Percentiles rank a stretch among this genome's conserved stretches.
Conservation (phyloP, 2,113 vertebrate genomes). For the Heptranchias perlo region DNA sequence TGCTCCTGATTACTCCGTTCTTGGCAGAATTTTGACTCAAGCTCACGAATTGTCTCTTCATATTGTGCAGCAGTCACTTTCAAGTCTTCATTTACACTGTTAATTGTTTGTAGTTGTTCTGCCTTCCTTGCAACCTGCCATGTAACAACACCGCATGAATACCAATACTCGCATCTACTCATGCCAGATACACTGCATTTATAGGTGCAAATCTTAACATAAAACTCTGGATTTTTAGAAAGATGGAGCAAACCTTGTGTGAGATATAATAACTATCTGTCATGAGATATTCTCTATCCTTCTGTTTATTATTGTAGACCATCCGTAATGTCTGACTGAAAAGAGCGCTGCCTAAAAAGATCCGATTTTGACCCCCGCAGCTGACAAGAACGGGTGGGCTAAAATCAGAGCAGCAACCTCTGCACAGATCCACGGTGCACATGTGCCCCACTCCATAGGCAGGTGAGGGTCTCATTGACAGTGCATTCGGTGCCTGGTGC, state of each 20-base stretch:
- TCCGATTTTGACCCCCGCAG: background rate
- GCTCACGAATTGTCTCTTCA: constrained; percentile 35
- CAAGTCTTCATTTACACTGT: constrained; percentile 35
- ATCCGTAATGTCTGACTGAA: background rate
- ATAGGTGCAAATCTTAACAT: background rate
- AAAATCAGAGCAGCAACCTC: background rate
- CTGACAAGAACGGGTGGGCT: background rate
- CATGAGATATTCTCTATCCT: background rate
- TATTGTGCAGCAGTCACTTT: constrained; percentile 29
- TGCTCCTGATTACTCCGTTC: constrained; percentile 33
- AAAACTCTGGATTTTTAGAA: background rate
- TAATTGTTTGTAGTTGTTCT: constrained; percentile 30
- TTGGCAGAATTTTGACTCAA: constrained; percentile 39
- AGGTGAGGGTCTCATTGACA: background rate
- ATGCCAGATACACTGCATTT: background rate
- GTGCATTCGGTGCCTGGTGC: background rate
- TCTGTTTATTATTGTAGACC: background rate
- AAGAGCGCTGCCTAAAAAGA: background rate
- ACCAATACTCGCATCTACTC: background rate
- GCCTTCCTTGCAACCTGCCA: constrained; percentile 40
- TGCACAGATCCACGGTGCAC: background rate
- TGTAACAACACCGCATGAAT: background rate
- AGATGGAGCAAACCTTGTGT: constrained; percentile 39
- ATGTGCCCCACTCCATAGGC: background rate
- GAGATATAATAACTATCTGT: background rate